Evolutionary conservation across 2,888 invertebrate genomes (phyloP), one percentile per base, ranked within the genome.

Genomic region (Periphyllus acericola): DNA sequence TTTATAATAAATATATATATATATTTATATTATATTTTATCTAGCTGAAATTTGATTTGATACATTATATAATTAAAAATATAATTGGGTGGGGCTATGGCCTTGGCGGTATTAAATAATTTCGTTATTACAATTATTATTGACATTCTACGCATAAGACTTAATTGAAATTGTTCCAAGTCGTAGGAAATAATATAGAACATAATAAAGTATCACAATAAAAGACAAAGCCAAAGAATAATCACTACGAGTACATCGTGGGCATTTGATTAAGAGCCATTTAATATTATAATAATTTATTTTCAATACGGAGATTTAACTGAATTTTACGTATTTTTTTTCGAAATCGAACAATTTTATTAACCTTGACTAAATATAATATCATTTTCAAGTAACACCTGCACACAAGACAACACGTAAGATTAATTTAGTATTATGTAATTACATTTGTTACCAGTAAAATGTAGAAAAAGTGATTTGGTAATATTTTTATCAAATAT

Each of bases 61-160:
- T 68, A 68, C 68, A n/a, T 68, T 68, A 68, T 68, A 29, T n/a
- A n/a, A 29, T 68, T n/a, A 60, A 60, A 21, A 3, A 60, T 25
- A 60, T 25, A 60, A 60, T 66, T 76, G 76, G 84, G 84, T 25
- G 84, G 46, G 46, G 76, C 32, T n/a, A 46, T 84, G 46, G 66
- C 84, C 84, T 84, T 84, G 84, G 34, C 19, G 25, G 32, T 46
- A 76, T 76, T 46, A 75, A 83, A 66, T 68, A 76, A 66, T 68
- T 68, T 66, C 34, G 25, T 84, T 76, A 76, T 76, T 83, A 40
- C 36, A 60, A 83, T n/a, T 74, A 66, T 29, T 75, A 66, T 83
- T 40, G 21, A 60, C 25, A 60, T 75, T 40, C 52, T 25, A 66
- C 14, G 75, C 32, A 66, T 32, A 75, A 21, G 29, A 55, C 25